These are phyloP conservation scores for Panthera leo DNA, from an alignment of 2,113 vertebrate genomes.

Conservation along the genomic window DNA sequence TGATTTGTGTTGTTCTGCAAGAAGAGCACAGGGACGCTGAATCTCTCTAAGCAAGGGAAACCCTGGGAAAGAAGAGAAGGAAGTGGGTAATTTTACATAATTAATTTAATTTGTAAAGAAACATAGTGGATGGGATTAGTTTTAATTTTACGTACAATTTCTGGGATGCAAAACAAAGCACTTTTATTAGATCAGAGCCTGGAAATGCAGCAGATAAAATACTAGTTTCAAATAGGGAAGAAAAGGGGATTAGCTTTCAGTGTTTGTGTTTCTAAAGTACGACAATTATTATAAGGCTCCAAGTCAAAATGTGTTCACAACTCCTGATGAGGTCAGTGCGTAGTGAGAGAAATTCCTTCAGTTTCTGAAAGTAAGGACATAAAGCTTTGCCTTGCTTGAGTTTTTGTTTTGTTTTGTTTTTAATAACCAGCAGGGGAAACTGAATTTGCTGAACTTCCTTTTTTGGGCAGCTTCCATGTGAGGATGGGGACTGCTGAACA, in stretches of 20 bases:
- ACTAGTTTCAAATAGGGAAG: constrained; percentile 35
- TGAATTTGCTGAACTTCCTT: constrained; percentile 22
- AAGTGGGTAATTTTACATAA: constrained; percentile 47
- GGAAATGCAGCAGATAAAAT: constrained; percentile 49
- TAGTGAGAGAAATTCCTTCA: not conserved
- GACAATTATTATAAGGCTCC: constrained; percentile 28
- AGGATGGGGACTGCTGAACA: not conserved
- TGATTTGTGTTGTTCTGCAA: not conserved
- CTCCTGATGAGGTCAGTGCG: constrained; percentile 38
- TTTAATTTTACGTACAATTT: constrained; percentile 63
- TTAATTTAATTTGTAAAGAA: constrained; percentile 66
- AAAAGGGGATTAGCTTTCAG: constrained; percentile 41
- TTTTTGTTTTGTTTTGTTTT: not conserved
- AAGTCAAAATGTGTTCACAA: constrained; percentile 48
- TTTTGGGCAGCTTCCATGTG: not conserved
- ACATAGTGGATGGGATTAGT: constrained; percentile 52
- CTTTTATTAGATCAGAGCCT: constrained; percentile 57
- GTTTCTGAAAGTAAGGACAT: constrained; percentile 40
- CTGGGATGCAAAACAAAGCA: constrained; percentile 57
- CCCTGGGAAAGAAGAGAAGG: constrained; percentile 36
- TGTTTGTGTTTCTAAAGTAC: constrained; percentile 59
- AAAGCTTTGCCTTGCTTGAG: not conserved
- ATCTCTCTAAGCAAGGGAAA: constrained; percentile 8
- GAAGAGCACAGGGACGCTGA: not conserved
- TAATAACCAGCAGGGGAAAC: not conserved